phyloP scores from a whole-genome alignment of 2,797 vertebrate species.

The Menidia menidia region DNA sequence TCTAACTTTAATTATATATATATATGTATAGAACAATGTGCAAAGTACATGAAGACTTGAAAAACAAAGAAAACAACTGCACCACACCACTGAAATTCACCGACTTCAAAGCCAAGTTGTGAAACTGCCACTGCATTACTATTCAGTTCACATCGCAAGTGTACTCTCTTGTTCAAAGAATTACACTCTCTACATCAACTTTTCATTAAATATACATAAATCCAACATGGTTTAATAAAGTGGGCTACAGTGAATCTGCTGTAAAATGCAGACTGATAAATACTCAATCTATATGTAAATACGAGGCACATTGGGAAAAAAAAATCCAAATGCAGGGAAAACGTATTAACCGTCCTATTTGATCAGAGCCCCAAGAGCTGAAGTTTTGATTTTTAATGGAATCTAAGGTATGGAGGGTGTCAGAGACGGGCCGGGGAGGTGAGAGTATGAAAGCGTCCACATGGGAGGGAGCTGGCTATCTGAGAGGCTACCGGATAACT shows the following conservation, averaged over 20 bases:
- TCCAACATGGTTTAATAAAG: conserved; percentile 83
- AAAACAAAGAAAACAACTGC: background rate
- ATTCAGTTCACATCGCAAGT: conserved; percentile 70
- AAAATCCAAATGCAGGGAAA: conserved; percentile 74
- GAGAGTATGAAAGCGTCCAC: conserved; percentile 70
- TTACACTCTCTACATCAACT: conserved; percentile 80
- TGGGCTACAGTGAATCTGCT: conserved; percentile 79
- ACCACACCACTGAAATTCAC: conserved; percentile 26
- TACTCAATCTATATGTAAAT: conserved; percentile 91
- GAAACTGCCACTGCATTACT: conserved; percentile 54
- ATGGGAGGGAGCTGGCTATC: conserved; percentile 76
- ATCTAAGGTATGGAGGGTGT: conserved; percentile 73
- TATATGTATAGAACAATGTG: background rate
- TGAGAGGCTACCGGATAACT: conserved; percentile 74
- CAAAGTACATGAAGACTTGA: background rate
- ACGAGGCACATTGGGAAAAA: conserved; percentile 67
- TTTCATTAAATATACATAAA: conserved; percentile 85
- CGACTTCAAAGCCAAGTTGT: conserved; percentile 44
- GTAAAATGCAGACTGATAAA: conserved; percentile 83
- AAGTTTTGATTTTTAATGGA: conserved; percentile 86
- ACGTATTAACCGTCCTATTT: conserved; percentile 81
- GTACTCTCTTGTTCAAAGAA: conserved; percentile 79
- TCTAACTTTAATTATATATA: background rate
- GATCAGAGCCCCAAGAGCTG: conserved; percentile 79
- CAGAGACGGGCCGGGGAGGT: conserved; percentile 60